Evolutionary conservation across 2,113 vertebrate species (phyloP).

Genomic region (Petrocephalus microphthalmus): DNA sequence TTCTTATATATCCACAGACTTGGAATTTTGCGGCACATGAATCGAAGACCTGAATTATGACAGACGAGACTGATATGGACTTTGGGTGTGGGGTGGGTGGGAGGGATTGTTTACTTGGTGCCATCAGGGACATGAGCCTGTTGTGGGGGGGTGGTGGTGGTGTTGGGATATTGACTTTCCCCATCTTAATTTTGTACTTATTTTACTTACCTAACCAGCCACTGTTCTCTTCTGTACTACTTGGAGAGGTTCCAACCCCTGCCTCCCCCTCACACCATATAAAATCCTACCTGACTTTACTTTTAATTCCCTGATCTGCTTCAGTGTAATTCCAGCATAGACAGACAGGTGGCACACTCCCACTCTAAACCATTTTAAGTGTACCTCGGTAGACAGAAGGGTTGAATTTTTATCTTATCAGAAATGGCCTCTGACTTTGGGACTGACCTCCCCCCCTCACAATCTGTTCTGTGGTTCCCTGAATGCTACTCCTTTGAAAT

Average conservation of each 20-base stretch:
- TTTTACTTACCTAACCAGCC: background rate
- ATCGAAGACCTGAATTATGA: slow-evolving; percentile 28
- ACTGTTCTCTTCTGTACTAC: background rate
- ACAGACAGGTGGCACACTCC: background rate
- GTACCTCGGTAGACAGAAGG: background rate
- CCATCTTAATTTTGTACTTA: background rate
- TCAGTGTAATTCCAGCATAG: background rate
- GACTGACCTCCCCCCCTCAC: background rate
- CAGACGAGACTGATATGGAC: slow-evolving; percentile 33
- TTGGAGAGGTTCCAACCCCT: background rate
- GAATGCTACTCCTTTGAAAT: background rate
- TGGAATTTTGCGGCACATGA: slow-evolving; percentile 14
- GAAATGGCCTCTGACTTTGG: background rate
- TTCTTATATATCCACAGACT: slow-evolving; percentile 10
- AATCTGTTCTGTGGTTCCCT: background rate
- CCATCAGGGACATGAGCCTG: slow-evolving; percentile 32
- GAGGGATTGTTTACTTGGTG: slow-evolving; percentile 22
- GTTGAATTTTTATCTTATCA: background rate
- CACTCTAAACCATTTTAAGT: background rate
- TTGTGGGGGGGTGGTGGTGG: background rate
- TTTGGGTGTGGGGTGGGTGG: slow-evolving; percentile 15
- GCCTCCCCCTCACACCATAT: background rate
- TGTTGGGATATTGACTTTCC: background rate
- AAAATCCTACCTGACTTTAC: background rate
- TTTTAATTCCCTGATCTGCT: background rate